Evolutionary conservation across 2,113 vertebrate genomes (phyloP), one percentile per base, ranked within the genome.

Genomic region (Nyctibius bracteatus): DNA sequence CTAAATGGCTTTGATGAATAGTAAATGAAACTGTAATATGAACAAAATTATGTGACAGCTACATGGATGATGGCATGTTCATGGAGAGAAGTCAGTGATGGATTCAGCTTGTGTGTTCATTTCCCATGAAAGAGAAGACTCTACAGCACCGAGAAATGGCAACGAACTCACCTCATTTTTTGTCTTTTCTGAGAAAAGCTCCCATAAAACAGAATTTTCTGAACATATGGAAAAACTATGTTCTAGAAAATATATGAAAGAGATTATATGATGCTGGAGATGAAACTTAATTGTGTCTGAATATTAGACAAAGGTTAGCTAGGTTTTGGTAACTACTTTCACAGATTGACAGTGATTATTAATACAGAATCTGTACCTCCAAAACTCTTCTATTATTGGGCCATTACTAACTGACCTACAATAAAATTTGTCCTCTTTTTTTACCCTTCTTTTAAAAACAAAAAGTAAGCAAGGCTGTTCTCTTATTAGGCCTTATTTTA

Each of bases 201-300:
- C n/a, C 31, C 21, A 10, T 9, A 24, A 90, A 81, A 3, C 12
- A 31, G 14, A 55, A 59, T 12, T 61, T 58, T 81, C 51, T 70
- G 21, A 87, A 33, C 5, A 81, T 49, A 74, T 5, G 10, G 39
- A 35, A 68, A 81, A 12, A 1, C 12, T 43, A 2, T 39, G 25
- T 43, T 70, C 9, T 18, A 6, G 52, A 44, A 51, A 75, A 21
- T 0, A 5, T 0, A 0, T 28, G 31, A 27, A 35, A 39, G 6
- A 59, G 8, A 16, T 35, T 12, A 16, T 15, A 19, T 17, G 41
- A 22, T 4, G 2, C 1, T 19, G 14, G 39, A 49, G 22, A 16
- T 23, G n/a, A n/a, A n/a, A 31, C 7, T n/a, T 35, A 58, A 62
- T 33, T 33, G 3, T 47, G 10, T 63, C 47, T 67, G 61, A 27